phyloP scores from a whole-genome alignment of 1,140 invertebrate genomes.

The Lordiphosa mommai region DNA sequence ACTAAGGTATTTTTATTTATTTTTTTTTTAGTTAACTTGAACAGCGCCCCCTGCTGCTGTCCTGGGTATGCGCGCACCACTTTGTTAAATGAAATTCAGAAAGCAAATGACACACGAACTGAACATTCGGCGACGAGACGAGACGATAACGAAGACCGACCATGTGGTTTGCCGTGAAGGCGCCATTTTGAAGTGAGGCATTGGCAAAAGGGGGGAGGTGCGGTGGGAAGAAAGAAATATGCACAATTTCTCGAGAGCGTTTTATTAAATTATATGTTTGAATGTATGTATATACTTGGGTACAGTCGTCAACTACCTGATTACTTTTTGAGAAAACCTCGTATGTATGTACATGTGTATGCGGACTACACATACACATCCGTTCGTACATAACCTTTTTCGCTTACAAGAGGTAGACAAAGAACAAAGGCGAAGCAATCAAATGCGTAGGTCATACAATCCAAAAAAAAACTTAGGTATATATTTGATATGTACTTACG shows the following conservation, averaged over 20 bases:
- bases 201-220: not conserved
- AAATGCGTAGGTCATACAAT: not conserved
- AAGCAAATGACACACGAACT: slow-evolving; percentile 61
- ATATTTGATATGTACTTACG: slow-evolving; percentile 47
- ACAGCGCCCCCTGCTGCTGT: slow-evolving; percentile 18
- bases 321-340: not conserved
- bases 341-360: not conserved
- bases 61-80: slow-evolving; percentile 60
- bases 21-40: slow-evolving; percentile 36
- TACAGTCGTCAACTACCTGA: slow-evolving; percentile 32
- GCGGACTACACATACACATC: slow-evolving; percentile 34
- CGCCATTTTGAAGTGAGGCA: slow-evolving; percentile 69
- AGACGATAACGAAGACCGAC: slow-evolving; percentile 49
- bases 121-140: slow-evolving; percentile 35
- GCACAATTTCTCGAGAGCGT: slow-evolving; percentile 29
- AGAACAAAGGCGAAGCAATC: not conserved
- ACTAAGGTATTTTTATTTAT: slow-evolving; percentile 41
- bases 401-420: slow-evolving; percentile 1
- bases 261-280: slow-evolving; percentile 43
- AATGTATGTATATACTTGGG: not conserved
- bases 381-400: slow-evolving; percentile 35
- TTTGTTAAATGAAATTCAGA: slow-evolving; percentile 70
- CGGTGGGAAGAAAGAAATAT: slow-evolving; percentile 15
- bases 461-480: not conserved
- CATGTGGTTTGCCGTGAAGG: slow-evolving; percentile 54